Evolutionary conservation across 2,888 invertebrate species (phyloP).

Genomic region (Ptilodon capucinus): DNA sequence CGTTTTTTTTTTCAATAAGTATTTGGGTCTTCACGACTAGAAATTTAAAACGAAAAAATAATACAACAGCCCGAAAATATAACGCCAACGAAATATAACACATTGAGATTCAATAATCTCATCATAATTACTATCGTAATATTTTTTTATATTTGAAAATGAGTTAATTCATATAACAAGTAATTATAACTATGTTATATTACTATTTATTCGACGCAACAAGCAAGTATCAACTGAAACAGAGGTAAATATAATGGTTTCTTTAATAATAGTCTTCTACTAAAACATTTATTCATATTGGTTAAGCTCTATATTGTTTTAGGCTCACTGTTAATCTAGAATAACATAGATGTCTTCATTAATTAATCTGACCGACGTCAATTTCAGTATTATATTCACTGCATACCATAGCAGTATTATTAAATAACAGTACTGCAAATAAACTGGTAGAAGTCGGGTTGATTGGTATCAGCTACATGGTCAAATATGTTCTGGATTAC

Average conservation of each 20-base stretch:
- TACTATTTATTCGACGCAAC: slow-evolving; percentile 64
- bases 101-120: slow-evolving; percentile 50
- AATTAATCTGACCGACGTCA: slow-evolving; percentile 12
- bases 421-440: too few relatives aligned
- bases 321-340: slow-evolving; percentile 72
- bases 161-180: slow-evolving; percentile 48
- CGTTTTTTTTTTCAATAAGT: slow-evolving; percentile 56
- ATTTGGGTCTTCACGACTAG: slow-evolving; percentile 77
- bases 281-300: slow-evolving; percentile 75
- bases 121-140: slow-evolving; percentile 17
- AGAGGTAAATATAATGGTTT: slow-evolving; percentile 75
- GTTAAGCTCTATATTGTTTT: slow-evolving; percentile 79
- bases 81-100: slow-evolving; percentile 53
- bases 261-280: slow-evolving; percentile 71
- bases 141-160: slow-evolving; percentile 41
- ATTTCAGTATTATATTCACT: slow-evolving; percentile 4
- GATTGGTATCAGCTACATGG: slow-evolving; percentile 24
- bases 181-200: slow-evolving; percentile 67
- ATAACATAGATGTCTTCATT: slow-evolving; percentile 62
- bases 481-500: slow-evolving; percentile 43
- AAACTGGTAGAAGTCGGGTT: too few relatives aligned
- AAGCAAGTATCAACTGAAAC: slow-evolving; percentile 77
- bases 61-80: slow-evolving; percentile 53
- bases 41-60: slow-evolving; percentile 59
- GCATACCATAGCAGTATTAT: too few relatives aligned